Evolutionary conservation across 2,888 invertebrate genomes (phyloP).

Genomic region (Stenichneumon culpator): DNA sequence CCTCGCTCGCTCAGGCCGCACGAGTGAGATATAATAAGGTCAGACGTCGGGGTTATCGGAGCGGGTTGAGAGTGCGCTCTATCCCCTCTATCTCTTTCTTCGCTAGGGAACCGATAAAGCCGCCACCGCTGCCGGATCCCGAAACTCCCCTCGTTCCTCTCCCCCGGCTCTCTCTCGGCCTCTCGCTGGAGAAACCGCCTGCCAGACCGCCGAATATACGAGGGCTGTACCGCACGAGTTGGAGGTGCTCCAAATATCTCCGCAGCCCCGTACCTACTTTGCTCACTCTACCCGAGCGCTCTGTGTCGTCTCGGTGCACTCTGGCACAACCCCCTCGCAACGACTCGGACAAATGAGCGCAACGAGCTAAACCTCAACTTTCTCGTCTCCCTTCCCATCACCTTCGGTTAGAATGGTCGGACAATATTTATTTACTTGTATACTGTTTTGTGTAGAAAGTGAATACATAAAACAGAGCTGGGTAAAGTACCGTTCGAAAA

Average conservation of each 20-base stretch:
- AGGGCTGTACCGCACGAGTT: constrained; percentile 50
- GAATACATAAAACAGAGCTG: no score
- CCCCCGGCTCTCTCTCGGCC: neutral
- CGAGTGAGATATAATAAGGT: constrained; percentile 82
- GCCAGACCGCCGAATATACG: constrained; percentile 59
- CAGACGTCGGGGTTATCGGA: constrained; percentile 81
- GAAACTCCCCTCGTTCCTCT: constrained; percentile 52
- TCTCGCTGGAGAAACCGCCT: constrained; percentile 28
- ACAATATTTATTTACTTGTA: no score
- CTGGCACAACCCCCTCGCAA: constrained; percentile 30
- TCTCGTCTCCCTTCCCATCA: no score
- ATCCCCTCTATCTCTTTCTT: constrained; percentile 61
- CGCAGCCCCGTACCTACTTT: constrained; percentile 42
- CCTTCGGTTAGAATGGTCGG: neutral
- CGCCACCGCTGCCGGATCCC: constrained; percentile 34
- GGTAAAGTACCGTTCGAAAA: no score
- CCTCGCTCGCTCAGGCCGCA: constrained; percentile 59
- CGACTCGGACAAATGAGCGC: neutral
- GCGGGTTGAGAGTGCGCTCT: constrained; percentile 71
- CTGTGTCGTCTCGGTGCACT: constrained; percentile 57
- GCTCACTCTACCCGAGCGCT: constrained; percentile 53
- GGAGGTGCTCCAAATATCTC: constrained; percentile 67
- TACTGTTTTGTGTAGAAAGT: no score
- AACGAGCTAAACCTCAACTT: neutral
- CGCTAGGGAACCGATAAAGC: constrained; percentile 61